Percentiles rank a stretch among this genome's conserved stretches.
These are phyloP conservation scores for Poicephalus gulielmi DNA, from an alignment of 2,113 vertebrate species.

Conservation along the genomic window DNA sequence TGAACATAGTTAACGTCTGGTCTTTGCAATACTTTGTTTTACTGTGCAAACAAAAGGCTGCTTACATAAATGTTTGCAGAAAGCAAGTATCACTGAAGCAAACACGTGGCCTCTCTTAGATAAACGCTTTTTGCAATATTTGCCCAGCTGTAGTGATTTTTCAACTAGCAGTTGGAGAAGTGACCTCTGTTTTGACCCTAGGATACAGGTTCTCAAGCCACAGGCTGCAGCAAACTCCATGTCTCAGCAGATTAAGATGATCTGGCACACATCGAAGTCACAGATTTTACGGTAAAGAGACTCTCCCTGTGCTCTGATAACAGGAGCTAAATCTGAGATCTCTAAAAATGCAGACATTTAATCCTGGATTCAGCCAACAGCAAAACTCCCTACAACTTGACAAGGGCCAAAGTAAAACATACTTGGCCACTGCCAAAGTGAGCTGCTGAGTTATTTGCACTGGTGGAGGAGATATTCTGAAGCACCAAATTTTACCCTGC, in stretches of 20 bases:
- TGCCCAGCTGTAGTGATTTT: constrained; percentile 61
- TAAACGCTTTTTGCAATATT: constrained; percentile 60
- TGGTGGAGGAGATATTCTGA: not conserved
- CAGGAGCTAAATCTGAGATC: not conserved
- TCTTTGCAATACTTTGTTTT: constrained; percentile 10
- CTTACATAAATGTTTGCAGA: constrained; percentile 31
- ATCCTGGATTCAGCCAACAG: not conserved
- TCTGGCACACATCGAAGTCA: not conserved
- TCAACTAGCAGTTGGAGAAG: constrained; percentile 18
- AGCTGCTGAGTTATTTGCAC: not conserved
- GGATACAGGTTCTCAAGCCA: not conserved
- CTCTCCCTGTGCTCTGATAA: not conserved
- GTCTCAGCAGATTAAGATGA: not conserved
- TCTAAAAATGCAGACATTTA: not conserved
- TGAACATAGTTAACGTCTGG: not conserved
- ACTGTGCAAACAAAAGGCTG: constrained; percentile 41
- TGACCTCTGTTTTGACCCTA: constrained; percentile 37
- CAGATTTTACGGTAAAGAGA: not conserved
- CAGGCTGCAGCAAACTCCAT: not conserved
- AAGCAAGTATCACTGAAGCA: constrained; percentile 27
- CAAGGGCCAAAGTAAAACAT: not conserved
- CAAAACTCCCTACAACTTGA: not conserved
- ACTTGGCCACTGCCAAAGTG: not conserved
- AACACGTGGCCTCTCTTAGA: constrained; percentile 5
- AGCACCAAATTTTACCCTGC: not conserved